Evolutionary conservation across 1,140 invertebrate genomes (phyloP).

Genomic region (Aphelenchoides avenae): DNA sequence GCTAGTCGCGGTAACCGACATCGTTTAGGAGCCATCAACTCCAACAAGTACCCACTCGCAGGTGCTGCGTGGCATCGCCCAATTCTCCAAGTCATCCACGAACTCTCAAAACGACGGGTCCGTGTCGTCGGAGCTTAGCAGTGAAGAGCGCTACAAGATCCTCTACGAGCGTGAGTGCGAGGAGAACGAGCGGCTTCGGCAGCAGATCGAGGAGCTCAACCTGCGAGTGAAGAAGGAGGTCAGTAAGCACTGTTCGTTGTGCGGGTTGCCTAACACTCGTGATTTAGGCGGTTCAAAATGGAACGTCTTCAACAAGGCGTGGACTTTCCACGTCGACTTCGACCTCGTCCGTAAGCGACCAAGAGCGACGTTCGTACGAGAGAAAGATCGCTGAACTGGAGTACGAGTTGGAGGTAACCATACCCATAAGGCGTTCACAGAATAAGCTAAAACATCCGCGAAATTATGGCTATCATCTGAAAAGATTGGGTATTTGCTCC

Average conservation of each 20-base stretch:
- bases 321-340: not conserved
- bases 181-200: slow-evolving; percentile 34
- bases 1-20: not conserved
- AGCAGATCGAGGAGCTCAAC: slow-evolving; percentile 19
- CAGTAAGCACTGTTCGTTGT: slow-evolving; percentile 8
- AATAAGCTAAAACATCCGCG: slow-evolving; percentile 2
- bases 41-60: not conserved
- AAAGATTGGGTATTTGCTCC: not conserved
- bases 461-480: not conserved
- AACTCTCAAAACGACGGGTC: slow-evolving; percentile 2
- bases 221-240: slow-evolving; percentile 18
- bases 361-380: slow-evolving; percentile 37
- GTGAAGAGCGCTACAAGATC: slow-evolving; percentile 25
- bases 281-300: slow-evolving; percentile 6
- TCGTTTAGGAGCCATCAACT: not conserved
- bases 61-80: not conserved
- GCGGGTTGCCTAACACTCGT: not conserved
- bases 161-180: slow-evolving; percentile 31
- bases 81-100: slow-evolving; percentile 3
- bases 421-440: not conserved
- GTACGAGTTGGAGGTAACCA: slow-evolving; percentile 40
- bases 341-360: slow-evolving; percentile 22
- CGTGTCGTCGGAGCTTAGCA: not conserved
- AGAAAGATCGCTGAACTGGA: slow-evolving; percentile 38
- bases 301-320: slow-evolving; percentile 1